A percentile compares a stretch with the other conserved stretches of the same genome.
These are phyloP conservation scores for Clarias gariepinus DNA, from an alignment of 2,113 vertebrate genomes.

Conservation along the genomic window DNA sequence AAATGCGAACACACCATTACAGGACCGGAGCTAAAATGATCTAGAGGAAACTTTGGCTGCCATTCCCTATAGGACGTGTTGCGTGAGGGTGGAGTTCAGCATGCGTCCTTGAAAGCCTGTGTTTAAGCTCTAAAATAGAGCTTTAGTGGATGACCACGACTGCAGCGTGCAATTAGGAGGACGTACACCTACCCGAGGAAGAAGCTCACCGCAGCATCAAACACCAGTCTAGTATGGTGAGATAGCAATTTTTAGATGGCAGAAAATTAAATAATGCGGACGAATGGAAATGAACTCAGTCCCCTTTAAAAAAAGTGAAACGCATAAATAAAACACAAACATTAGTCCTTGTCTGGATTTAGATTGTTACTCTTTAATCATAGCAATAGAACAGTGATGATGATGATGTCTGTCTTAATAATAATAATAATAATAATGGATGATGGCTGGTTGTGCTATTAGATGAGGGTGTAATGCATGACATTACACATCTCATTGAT, in stretches of 20 bases:
- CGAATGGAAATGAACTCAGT: background rate
- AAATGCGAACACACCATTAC: background rate
- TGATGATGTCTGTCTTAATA: background rate
- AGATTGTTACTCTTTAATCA: background rate
- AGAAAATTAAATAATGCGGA: background rate
- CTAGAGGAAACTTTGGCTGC: constrained; percentile 24
- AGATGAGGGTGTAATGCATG: no score
- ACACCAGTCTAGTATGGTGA: constrained; percentile 1
- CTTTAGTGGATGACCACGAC: constrained; percentile 48
- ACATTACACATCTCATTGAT: background rate
- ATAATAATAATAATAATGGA: background rate
- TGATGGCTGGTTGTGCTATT: background rate
- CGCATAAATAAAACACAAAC: background rate
- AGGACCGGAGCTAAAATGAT: background rate
- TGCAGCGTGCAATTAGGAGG: constrained; percentile 56
- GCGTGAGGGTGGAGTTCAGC: constrained; percentile 55
- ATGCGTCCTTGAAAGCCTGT: constrained; percentile 54
- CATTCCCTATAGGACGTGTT: constrained; percentile 50
- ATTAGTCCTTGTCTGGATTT: background rate
- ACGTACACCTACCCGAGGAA: constrained; percentile 22
- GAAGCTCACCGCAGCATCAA: constrained; percentile 4
- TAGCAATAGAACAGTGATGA: background rate
- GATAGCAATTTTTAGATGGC: background rate
- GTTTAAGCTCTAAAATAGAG: constrained; percentile 61
- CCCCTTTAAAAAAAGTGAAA: background rate